Conservation (phyloP, 1,140 invertebrate genomes). For the Epicauta chinensis region DNA sequence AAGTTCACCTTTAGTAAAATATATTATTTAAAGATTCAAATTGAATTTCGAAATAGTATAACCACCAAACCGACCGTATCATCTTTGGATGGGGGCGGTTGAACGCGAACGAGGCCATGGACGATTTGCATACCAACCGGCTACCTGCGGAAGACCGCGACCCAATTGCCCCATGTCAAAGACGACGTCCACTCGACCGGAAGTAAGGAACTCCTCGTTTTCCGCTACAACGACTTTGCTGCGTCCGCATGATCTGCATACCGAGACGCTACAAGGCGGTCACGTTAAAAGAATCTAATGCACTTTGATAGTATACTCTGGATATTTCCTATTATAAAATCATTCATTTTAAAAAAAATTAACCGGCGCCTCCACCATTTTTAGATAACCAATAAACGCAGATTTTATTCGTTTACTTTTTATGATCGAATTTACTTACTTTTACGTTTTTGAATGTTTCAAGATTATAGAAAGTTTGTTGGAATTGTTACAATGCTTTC, state of each 20-base stretch:
- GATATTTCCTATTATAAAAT: no score
- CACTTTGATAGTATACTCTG: background rate
- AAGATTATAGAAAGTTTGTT: constrained; percentile 9
- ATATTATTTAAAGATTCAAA: no score
- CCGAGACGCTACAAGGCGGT: background rate
- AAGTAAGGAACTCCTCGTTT: constrained; percentile 22
- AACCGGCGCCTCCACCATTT: no score
- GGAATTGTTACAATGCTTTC: constrained; percentile 9
- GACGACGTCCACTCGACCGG: constrained; percentile 16
- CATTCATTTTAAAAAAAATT: no score
- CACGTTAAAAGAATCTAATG: constrained; percentile 12
- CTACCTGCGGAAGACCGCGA: constrained; percentile 21
- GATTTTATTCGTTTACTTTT: no score
- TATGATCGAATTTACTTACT: no score
- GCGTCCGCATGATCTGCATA: constrained; percentile 22
- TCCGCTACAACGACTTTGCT: constrained; percentile 14
- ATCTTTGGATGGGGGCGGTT: no score
- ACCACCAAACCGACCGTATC: no score
- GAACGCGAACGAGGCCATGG: background rate
- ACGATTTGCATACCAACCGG: constrained; percentile 21
- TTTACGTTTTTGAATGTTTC: background rate
- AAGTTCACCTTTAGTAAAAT: no score
- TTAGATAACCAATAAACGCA: no score
- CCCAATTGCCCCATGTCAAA: constrained; percentile 20
- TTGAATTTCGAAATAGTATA: no score